phyloP scores from a whole-genome alignment of 1,140 invertebrate species.

The Phymastichus coffea region DNA sequence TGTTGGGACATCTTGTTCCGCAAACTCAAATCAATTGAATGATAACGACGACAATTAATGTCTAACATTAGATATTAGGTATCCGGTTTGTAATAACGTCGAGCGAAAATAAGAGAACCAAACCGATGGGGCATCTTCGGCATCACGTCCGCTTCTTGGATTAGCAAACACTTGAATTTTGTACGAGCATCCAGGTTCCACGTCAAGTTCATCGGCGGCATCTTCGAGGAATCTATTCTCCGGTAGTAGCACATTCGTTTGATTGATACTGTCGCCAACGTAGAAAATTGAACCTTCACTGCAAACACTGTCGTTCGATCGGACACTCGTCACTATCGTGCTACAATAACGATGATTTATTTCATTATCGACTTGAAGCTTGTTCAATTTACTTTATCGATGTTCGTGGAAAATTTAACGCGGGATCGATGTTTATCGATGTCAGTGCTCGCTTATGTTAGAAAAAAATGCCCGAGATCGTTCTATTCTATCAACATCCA shows the following conservation, averaged over 20 bases:
- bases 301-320: constrained; percentile 25
- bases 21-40: no score
- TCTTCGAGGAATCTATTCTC: constrained; percentile 34
- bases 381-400: no score
- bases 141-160: constrained; percentile 34
- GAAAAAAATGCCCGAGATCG: no score
- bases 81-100: background rate
- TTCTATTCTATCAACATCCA: no score
- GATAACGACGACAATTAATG: no score
- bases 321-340: constrained; percentile 27
- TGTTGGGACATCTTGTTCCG: no score
- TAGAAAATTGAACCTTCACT: constrained; percentile 36
- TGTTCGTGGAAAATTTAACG: no score
- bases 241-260: constrained; percentile 38
- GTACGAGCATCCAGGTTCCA: constrained; percentile 43
- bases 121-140: constrained; percentile 13
- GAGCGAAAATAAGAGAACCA: background rate
- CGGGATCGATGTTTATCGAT: no score
- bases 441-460: no score
- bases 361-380: no score
- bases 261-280: constrained; percentile 29
- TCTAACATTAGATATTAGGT: no score
- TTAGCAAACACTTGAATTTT: constrained; percentile 44
- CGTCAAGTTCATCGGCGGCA: constrained; percentile 20
- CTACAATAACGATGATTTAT: no score